Evolutionary conservation across 1,140 invertebrate species (phyloP), one percentile per base, ranked within the genome.

Genomic region (Drosophila bocqueti): DNA sequence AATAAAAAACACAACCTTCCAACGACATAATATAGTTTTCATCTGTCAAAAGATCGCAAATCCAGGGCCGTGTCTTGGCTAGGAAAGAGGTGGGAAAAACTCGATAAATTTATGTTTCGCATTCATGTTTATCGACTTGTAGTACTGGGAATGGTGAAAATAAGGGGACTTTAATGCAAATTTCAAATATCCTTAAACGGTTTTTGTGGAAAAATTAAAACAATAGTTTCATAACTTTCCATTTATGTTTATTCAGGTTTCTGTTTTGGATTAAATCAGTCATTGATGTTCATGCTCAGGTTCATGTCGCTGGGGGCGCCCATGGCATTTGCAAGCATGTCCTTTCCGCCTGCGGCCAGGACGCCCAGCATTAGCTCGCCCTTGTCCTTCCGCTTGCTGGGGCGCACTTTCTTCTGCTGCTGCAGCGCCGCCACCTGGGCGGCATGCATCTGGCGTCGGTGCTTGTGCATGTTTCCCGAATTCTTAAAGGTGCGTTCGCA

Each of bases 381-480:
- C 40, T 69, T 78, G 10, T 60, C 75, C 50, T 78, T 78, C 0
- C 75, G 74, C 43, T 78, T 78, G 34, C 75, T 78, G 38, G 75
- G 75, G 21, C 64, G 57, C 31, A 78, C 49, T 29, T 69, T 78
- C 43, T 69, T 78, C 40, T 78, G 75, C 52, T 78, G 64, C 38
- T 78, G 75, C 15, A 78, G 75, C 18, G 55, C 75, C 11, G 57
- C 76, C 64, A 84, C 83, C 58, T 91, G 79, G 34, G 65, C 57
- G 4, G 79, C 81, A 57, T 91, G 86, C 45, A 76, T 74, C 36
- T 77, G 76, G n/a, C 83, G 83, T 2, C 76, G 75, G 45, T 91
- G 86, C 59, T 80, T 73, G 60, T 91, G 84, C 86, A 91, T 84
- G 62, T 91, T 91, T 0, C 81, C 71, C 24, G 65, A 79, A 40